A percentile compares a stretch with the other conserved stretches of the same genome.
Evolutionary conservation across 2,888 invertebrate species (phyloP).

Genomic region (Cosmia pyralina): DNA sequence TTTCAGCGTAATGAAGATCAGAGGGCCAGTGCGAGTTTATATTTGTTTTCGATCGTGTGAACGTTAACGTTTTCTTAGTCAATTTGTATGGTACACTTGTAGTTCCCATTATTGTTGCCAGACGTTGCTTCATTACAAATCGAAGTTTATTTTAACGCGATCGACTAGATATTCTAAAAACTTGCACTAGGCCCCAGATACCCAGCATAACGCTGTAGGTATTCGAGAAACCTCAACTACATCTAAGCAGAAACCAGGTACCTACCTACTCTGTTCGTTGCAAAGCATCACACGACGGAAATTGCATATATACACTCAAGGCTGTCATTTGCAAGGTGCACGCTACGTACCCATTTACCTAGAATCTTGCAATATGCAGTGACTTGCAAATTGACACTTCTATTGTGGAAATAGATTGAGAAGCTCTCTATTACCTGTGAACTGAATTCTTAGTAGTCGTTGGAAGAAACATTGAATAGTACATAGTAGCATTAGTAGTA

Average conservation of each 20-base stretch:
- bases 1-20: background rate
- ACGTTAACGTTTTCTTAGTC: no score
- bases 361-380: constrained; percentile 5
- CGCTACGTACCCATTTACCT: constrained; percentile 3
- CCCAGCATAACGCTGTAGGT: background rate
- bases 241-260: background rate
- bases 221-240: background rate
- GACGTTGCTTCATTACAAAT: no score
- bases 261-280: background rate
- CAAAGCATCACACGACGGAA: background rate
- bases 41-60: no score
- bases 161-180: no score
- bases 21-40: no score
- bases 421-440: background rate
- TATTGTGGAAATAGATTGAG: constrained; percentile 31
- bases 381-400: background rate
- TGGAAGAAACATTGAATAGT: background rate
- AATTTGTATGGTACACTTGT: no score
- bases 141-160: no score
- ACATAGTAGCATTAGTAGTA: background rate
- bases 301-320: constrained; percentile 14
- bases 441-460: background rate
- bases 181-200: background rate
- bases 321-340: constrained; percentile 33
- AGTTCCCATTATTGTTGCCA: no score